Evolutionary conservation across 2,113 vertebrate species (phyloP), one percentile per base, ranked within the genome.

Genomic region (Brachypteracias leptosomus): DNA sequence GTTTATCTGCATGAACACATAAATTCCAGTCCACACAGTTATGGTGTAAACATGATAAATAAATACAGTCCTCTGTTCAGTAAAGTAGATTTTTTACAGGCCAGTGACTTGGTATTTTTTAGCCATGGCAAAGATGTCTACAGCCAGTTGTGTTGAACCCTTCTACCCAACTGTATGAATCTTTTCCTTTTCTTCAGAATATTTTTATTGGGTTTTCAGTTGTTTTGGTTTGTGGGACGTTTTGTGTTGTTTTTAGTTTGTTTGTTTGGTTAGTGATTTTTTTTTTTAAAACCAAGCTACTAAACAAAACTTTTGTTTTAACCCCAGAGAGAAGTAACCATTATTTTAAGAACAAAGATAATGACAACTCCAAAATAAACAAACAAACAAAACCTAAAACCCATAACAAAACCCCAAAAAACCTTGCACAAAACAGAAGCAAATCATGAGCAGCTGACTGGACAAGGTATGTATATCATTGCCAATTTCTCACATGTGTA

Each of bases 331-430:
- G 5, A 82, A 61, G 5, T 40, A 54, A 63, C 18, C 4, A 29
- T 3, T 55, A 40, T 84, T 54, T 74, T 31, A 63, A 61, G 55
- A 76, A 46, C 2, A 85, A 67, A 63, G 19, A 28, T 3, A 58
- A 52, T 72, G 13, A 3, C 0, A 2, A 6, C 8, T 7, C 2
- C 55, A 33, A 51, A 68, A 10, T 9, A 6, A 14, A 14, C 14
- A 16, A 40, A 51, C 9, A 66, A 44, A 61, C 9, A 17, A 20
- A 57, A 73, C 0, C 4, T 3, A 14, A 63, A 84, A 71, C 3
- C 1, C 8, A 61, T 24, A 84, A 65, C 7, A 49, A 59, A 84
- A 13, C 2, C 3, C 10, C 6, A 55, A 26, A 33, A 8, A n/a
- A 25, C 3, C 3, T 7, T 10, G 17, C 3, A 49, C 3, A 72